phyloP scores from a whole-genome alignment of 2,113 vertebrate genomes.

The Nipponia nippon region DNA sequence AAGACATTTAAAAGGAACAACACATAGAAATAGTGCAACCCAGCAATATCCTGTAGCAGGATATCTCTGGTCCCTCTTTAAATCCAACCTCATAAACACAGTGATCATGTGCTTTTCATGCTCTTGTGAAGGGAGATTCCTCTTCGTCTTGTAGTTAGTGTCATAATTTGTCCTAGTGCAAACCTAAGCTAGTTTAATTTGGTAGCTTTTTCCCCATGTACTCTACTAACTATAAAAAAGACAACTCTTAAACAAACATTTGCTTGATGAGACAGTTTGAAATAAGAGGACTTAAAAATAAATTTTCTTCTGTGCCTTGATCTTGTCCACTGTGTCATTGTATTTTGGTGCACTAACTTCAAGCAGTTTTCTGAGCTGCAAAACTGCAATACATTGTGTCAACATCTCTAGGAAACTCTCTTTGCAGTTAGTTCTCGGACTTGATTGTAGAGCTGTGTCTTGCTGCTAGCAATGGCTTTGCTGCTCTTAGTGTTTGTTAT shows the following conservation, averaged over 20 bases:
- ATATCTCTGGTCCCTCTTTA: neutral
- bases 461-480: neutral
- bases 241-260: neutral
- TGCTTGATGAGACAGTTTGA: neutral
- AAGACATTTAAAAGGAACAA: neutral
- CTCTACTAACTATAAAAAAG: neutral
- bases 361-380: neutral
- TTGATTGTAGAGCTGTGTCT: neutral
- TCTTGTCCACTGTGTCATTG: too few relatives aligned
- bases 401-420: neutral
- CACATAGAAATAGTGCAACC: neutral
- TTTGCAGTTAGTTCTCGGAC: neutral
- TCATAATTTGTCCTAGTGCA: neutral
- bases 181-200: neutral
- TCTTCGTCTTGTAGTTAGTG: neutral
- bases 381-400: neutral
- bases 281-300: neutral
- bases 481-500: neutral
- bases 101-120: fast-evolving
- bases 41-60: neutral
- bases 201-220: fast-evolving
- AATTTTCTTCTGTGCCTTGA: neutral
- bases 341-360: neutral
- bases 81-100: neutral
- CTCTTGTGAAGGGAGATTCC: neutral